These are phyloP conservation scores for Saguinus oedipus DNA, from an alignment of 2,797 vertebrate genomes.

Conservation along the genomic window DNA sequence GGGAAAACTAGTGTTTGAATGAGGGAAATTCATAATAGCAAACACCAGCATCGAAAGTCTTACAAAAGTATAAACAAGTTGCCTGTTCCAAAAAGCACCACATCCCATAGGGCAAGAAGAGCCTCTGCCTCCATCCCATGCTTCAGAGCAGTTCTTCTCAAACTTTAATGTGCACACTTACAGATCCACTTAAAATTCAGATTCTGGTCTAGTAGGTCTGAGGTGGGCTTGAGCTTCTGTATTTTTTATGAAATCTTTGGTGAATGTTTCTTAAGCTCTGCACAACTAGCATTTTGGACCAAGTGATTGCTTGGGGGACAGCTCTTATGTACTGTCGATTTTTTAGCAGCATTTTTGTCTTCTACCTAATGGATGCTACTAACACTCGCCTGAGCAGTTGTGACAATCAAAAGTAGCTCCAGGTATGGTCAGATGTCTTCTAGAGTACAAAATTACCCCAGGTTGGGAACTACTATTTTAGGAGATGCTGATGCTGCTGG, in stretches of 20 bases:
- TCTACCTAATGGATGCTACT: background rate
- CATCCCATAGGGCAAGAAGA: background rate
- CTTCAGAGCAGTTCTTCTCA: background rate
- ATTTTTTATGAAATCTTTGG: background rate
- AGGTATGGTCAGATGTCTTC: background rate
- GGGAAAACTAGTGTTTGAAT: background rate
- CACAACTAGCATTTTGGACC: background rate
- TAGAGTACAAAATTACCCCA: background rate
- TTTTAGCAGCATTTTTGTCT: background rate
- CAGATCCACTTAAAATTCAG: background rate
- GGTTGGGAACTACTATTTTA: background rate
- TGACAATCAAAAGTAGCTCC: background rate
- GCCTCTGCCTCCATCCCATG: fast-evolving
- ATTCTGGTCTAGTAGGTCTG: background rate
- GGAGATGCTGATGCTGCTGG: background rate
- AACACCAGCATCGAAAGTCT: background rate
- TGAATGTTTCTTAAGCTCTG: background rate
- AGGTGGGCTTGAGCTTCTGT: background rate
- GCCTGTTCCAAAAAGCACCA: background rate
- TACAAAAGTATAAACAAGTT: background rate
- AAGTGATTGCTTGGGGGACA: background rate
- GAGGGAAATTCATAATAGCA: background rate
- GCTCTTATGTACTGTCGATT: background rate
- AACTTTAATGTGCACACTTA: background rate
- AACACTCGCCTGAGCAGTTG: background rate